A percentile compares a stretch with the other conserved stretches of the same genome.
These are phyloP conservation scores for Alfaro cultratus DNA, from an alignment of 2,797 vertebrate genomes.

Conservation along the genomic window DNA sequence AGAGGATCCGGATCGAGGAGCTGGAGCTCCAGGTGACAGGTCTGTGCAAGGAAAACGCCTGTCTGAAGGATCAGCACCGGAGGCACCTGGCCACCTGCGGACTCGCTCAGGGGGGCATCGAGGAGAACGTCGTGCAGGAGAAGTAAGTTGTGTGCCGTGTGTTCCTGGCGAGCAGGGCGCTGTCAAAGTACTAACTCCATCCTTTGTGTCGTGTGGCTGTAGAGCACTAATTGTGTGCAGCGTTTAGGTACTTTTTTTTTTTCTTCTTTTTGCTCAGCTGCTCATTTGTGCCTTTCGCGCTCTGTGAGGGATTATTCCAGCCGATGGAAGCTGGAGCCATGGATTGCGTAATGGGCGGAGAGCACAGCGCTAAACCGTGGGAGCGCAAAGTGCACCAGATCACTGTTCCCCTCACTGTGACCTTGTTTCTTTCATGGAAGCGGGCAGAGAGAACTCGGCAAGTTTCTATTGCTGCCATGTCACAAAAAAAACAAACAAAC, in stretches of 20 bases:
- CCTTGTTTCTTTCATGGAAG: not conserved
- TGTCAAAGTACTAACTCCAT: slow-evolving; percentile 30
- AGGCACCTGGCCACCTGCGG: slow-evolving; percentile 92
- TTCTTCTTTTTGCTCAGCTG: not conserved
- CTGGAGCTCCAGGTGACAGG: slow-evolving; percentile 93
- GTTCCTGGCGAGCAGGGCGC: slow-evolving; percentile 2
- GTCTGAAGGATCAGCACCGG: slow-evolving; percentile 90
- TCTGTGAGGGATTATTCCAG: slow-evolving; percentile 32
- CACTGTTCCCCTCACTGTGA: not conserved
- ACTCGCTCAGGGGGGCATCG: slow-evolving; percentile 83
- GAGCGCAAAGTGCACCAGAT: not conserved
- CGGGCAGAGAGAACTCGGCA: not conserved
- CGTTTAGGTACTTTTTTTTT: slow-evolving; percentile 17
- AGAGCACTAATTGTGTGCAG: not conserved
- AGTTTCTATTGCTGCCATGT: not conserved
- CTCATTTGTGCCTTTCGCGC: slow-evolving; percentile 11
- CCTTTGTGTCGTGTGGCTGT: not conserved
- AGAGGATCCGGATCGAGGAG: slow-evolving; percentile 90
- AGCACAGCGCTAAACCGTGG: slow-evolving; percentile 9
- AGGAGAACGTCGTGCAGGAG: slow-evolving; percentile 83
- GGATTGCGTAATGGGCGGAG: slow-evolving; percentile 54
- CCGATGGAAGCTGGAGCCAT: slow-evolving; percentile 25
- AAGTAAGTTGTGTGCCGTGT: slow-evolving; percentile 83
- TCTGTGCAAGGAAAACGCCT: slow-evolving; percentile 88
- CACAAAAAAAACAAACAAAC: not conserved